Percentiles rank a stretch among this genome's conserved stretches.
These are phyloP conservation scores for Fabriciana adippe DNA, from an alignment of 2,888 invertebrate genomes.

Conservation along the genomic window DNA sequence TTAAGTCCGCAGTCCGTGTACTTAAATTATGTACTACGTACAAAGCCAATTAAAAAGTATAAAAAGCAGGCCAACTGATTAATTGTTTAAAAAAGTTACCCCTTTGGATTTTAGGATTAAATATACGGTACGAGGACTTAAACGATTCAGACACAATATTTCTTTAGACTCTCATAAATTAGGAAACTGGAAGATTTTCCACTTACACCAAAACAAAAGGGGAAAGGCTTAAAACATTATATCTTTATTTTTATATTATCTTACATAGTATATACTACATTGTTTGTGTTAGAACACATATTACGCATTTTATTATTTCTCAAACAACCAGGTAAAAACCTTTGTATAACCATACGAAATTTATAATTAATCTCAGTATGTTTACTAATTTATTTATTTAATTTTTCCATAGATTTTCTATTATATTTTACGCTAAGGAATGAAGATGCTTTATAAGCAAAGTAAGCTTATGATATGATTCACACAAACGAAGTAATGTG, in stretches of 20 bases:
- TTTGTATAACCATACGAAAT: too few relatives aligned
- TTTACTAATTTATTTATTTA: too few relatives aligned
- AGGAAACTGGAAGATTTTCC: constrained; percentile 68
- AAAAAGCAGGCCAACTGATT: constrained; percentile 29
- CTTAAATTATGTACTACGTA: not conserved
- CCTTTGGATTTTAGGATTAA: constrained; percentile 80
- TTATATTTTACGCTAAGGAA: not conserved
- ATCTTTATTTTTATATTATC: constrained; percentile 43
- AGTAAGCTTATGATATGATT: constrained; percentile 6
- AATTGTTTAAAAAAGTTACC: constrained; percentile 63
- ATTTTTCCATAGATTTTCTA: too few relatives aligned
- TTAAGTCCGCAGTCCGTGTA: too few relatives aligned
- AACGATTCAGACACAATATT: constrained; percentile 81
- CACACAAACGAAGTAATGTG: constrained; percentile 4
- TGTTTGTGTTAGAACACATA: too few relatives aligned
- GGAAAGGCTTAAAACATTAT: constrained; percentile 45
- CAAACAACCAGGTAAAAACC: too few relatives aligned
- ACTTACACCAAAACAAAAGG: constrained; percentile 52
- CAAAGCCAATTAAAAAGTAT: constrained; percentile 15
- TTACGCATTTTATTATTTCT: too few relatives aligned
- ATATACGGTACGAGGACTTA: constrained; percentile 78
- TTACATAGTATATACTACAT: not conserved
- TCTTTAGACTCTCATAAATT: constrained; percentile 78
- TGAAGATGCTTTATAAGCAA: not conserved
- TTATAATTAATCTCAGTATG: too few relatives aligned